These are phyloP conservation scores for Halisarca cf. caerulea DNA, from an alignment of 37 sponge, comb jelly and placozoan species.

Conservation along the genomic window DNA sequence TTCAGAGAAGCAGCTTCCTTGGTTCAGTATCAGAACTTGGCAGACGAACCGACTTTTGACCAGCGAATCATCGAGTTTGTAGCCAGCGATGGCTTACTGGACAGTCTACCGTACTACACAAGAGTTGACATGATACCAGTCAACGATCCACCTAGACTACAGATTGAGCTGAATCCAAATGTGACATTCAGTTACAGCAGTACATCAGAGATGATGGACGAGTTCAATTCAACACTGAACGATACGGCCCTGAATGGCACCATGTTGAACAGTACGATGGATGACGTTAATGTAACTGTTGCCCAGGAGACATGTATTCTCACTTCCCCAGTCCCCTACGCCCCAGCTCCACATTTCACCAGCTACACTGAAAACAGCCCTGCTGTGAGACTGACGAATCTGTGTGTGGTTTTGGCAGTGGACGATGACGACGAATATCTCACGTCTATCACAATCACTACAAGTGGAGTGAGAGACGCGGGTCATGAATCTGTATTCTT, in stretches of 20 bases:
- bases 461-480: conserved; percentile 49
- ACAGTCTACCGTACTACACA: conserved; percentile 39
- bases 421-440: conserved; percentile 80
- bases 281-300: background rate
- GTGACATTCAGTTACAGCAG: background rate
- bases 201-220: background rate
- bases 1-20: conserved; percentile 38
- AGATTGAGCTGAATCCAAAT: conserved; percentile 15
- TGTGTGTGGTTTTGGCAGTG: conserved; percentile 29
- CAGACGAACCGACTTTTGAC: conserved; percentile 65
- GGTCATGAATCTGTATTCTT: conserved; percentile 77
- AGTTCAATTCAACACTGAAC: background rate
- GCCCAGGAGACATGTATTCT: background rate
- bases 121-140: conserved; percentile 61
- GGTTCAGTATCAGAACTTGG: conserved; percentile 63
- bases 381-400: conserved; percentile 56
- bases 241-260: background rate
- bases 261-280: background rate
- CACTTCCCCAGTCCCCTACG: background rate
- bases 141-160: conserved; percentile 77
- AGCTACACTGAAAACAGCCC: conserved; percentile 51
- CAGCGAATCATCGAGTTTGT: conserved; percentile 51
- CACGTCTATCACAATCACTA: conserved; percentile 32
- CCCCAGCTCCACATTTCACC: conserved; percentile 5
- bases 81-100: conserved; percentile 75